phyloP scores from a whole-genome alignment of 2,888 invertebrate genomes.

The Xestobium rufovillosum region DNA sequence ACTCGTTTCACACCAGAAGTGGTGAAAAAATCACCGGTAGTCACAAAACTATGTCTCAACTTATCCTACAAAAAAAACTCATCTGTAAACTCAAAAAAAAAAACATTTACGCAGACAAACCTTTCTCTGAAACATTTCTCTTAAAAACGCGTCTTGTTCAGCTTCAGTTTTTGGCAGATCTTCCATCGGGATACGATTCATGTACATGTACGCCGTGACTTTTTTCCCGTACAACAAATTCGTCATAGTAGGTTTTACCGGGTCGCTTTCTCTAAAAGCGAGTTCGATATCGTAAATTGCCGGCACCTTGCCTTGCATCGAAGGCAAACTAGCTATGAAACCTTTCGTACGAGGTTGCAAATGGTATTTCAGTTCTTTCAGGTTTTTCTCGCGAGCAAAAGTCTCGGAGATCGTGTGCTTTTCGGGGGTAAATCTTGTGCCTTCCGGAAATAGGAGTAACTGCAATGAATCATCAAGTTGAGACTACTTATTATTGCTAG shows the following conservation, averaged over 20 bases:
- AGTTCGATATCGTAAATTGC: conserved; percentile 80
- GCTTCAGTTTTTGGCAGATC: conserved; percentile 69
- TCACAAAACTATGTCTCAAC: conserved; percentile 63
- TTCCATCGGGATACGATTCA: conserved; percentile 74
- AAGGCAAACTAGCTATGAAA: conserved; percentile 77
- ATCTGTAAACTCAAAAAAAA: conserved; percentile 10
- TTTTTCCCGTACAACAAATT: conserved; percentile 67
- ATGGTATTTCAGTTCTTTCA: conserved; percentile 80
- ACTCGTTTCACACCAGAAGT: conserved; percentile 64
- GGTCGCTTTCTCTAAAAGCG: conserved; percentile 58
- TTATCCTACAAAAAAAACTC: conserved; percentile 47
- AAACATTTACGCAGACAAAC: conserved; percentile 43
- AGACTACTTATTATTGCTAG: no score
- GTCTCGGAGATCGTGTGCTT: conserved; percentile 84
- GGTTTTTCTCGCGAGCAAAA: conserved; percentile 78
- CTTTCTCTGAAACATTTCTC: conserved; percentile 73
- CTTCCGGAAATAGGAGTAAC: conserved; percentile 87
- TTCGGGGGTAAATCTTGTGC: conserved; percentile 80
- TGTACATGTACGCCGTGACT: conserved; percentile 67
- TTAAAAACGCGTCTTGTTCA: conserved; percentile 72
- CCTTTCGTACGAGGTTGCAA: conserved; percentile 93
- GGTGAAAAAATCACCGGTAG: conserved; percentile 72
- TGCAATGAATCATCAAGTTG: conserved; percentile 47
- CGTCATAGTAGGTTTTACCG: conserved; percentile 69
- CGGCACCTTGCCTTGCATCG: conserved; percentile 71